Base-by-base conservation (phyloP, 2,888 invertebrate genomes). In the Agrotis puta region DNA sequence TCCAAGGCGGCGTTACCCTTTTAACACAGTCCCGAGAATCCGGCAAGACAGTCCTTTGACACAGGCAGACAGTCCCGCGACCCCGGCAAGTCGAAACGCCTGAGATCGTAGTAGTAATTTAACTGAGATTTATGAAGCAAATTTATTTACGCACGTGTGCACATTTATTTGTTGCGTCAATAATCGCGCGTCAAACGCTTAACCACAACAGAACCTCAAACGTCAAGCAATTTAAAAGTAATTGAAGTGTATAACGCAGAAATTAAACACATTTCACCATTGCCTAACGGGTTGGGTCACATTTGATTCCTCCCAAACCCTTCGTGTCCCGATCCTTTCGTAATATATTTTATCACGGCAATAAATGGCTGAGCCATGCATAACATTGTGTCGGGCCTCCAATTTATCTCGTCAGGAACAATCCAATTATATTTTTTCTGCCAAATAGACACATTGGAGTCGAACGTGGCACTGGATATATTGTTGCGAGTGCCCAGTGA, bases 341-440 rank as follows among this genome's bases (percentile, higher is more conserved):
- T 75, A 76, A 82, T 77, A 84, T 85, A 87, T 88, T 91, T 89
- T 88, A 90, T 87, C 79, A 81, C 70, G 79, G 87, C 89, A 87
- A 89, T 88, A 89, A 89, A 89, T 87, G 88, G 84, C 86, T 85
- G 88, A 88, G 84, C 86, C 88, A 82, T 86, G 87, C 88, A 88
- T 85, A 87, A 85, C 85, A 86, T 80, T 83, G 88, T 88, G 87
- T 88, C 88, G 82, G 88, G 83, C 85, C 85, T 88, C 88, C 92
- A 93, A 93, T 93, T 93, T 93, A 92, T 93, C 88, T 91, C 91
- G 91, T 90, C 91, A 91, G 91, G 89, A 91, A 92, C 92, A 91
- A 92, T 92, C 93, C 94, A 94, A 94, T 94, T 94, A 94, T 92
- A 91, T 93, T 92, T 93, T 93, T 93, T 91, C 92, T 89, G 88